phyloP scores from a whole-genome alignment of 2,888 invertebrate genomes.

The Drosophila birchii region DNA sequence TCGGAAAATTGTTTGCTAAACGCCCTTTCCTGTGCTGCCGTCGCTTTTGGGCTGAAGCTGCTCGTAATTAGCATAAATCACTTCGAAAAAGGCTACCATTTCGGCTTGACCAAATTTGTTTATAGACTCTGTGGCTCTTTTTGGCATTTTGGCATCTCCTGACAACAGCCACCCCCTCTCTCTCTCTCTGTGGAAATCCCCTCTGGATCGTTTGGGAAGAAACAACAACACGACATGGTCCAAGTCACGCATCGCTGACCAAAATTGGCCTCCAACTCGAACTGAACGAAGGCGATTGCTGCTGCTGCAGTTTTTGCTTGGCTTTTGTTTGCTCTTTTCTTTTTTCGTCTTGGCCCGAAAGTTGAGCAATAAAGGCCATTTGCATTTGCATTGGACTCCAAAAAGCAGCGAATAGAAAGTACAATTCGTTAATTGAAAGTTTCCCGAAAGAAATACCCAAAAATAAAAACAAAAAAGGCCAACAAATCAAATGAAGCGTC shows the following conservation, averaged over 20 bases:
- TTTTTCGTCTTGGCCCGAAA: conserved; percentile 47
- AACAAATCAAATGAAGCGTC: conserved; percentile 36
- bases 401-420: conserved; percentile 49
- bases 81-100: conserved; percentile 79
- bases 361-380: conserved; percentile 76
- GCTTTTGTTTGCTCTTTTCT: conserved; percentile 35
- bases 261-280: conserved; percentile 70
- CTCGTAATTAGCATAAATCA: conserved; percentile 80
- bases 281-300: conserved; percentile 37
- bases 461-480: conserved; percentile 14
- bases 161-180: conserved; percentile 44
- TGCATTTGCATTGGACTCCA: conserved; percentile 69
- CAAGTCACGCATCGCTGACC: conserved; percentile 79
- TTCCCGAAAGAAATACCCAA: conserved; percentile 24
- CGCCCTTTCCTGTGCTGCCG: conserved; percentile 70
- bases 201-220: neutral
- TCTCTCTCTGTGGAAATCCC: neutral
- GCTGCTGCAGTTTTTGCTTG: conserved; percentile 53
- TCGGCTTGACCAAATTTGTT: conserved; percentile 79
- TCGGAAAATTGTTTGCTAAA: conserved; percentile 75
- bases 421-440: conserved; percentile 55
- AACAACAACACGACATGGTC: conserved; percentile 73
- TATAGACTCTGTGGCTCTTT: conserved; percentile 75
- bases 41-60: conserved; percentile 61
- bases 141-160: conserved; percentile 78